Evolutionary conservation across 2,888 invertebrate species (phyloP), one percentile per base, ranked within the genome.

Genomic region (Oxystoma pomonae): DNA sequence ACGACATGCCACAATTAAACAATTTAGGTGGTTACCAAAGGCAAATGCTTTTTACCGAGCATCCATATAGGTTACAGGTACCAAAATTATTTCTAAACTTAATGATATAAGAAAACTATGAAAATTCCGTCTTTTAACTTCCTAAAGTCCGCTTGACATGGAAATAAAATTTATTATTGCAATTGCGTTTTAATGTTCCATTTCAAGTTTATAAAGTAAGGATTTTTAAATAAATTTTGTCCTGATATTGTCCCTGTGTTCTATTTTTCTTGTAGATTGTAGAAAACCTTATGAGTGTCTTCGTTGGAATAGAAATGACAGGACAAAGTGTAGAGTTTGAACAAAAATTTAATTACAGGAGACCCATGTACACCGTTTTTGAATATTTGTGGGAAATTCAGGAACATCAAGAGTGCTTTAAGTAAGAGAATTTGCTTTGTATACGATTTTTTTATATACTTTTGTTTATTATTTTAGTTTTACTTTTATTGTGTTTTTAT

Each of bases 241-340:
- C n/a, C n/a, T n/a, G n/a, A n/a, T n/a, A n/a, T n/a, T n/a, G n/a
- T n/a, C n/a, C 35, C 35, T 35, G 12, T 35, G 3, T 19, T 50
- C 20, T 58, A 57, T 20, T 55, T 58, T 60, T 58, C 60, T 69
- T 83, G 72, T 79, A 96, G 86, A 85, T 97, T 64, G 90, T 93
- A 12, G 84, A 87, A 55, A 91, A 89, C 75, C 81, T 98, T 21
- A 81, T 97, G 62, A 88, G 94, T 75, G 96, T 98, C 7, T 98
- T 97, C 79, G 96, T 98, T n/a, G 92, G 93, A 68, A 98, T 98
- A 66, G 97, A 98, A 82, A 94, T 96, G 93, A 96, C 96, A 0
- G 97, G 97, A 0, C 94, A 96, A 77, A 93, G 91, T 75, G 96
- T 97, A 18, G 91, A 94, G 74, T 97, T 97, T 77, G 97, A 97